Base-by-base conservation (phyloP, 2,888 invertebrate genomes). In the Argyra leucocephala region DNA sequence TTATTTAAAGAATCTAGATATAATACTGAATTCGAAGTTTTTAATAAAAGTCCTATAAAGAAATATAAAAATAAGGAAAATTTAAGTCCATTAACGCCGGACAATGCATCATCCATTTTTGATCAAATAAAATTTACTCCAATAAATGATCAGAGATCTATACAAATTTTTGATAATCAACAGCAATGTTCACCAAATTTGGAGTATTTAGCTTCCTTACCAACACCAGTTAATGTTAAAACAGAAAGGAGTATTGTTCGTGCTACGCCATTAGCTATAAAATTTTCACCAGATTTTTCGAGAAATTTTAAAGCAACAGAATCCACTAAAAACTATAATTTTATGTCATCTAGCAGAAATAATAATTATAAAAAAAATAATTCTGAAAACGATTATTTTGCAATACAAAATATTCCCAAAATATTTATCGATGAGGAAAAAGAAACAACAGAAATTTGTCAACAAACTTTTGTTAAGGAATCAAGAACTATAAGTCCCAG, bases 51-150 rank as follows among this genome's bases (percentile, higher is more conserved):
- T 37, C 22, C 60, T 5, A 3, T 31, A 4, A 48, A 18, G 1
- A 48, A 48, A 18, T 18, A 12, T 26, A 57, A 64, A 66, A 72
- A 71, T 1, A 83, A 82, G 67, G 83, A 82, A 74, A 82, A 80
- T 61, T 70, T 76, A 0, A 80, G 78, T 69, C 82, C 83, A 64
- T 75, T 73, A 69, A 81, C 74, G 69, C 81, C 68, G 65, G 69
- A 66, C 1, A 81, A 76, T 72, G 71, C 75, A 2, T 68, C 72
- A 64, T 71, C 71, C 64, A 66, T 78, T 21, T 77, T 80, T 62
- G 79, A 80, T 67, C 72, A 76, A 37, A 69, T 80, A 57, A 71
- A 76, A 62, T 80, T 80, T 66, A 80, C 80, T 0, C 80, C 80
- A 3, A 67, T 72, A 21, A 73, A 72, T 1, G 70, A 69, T 12